These are phyloP conservation scores for Neosilurus hyrtlii DNA, from an alignment of 2,797 vertebrate genomes.

Conservation along the genomic window DNA sequence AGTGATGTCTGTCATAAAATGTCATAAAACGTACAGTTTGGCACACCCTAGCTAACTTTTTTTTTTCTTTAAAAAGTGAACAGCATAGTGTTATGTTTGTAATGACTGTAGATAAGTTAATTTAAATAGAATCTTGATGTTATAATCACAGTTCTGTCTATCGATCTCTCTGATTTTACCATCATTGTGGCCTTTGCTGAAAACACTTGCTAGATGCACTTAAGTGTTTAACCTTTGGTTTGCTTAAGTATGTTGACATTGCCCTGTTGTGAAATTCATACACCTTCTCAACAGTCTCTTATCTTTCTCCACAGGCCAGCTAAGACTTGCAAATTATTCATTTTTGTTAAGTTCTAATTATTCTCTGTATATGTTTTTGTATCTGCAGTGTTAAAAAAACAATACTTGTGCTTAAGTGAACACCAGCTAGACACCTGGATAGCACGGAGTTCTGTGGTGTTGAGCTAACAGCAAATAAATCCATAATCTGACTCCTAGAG, in stretches of 20 bases:
- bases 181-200: not conserved
- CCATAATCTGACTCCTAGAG: too few species aligned
- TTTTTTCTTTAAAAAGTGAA: not conserved
- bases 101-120: not conserved
- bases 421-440: not conserved
- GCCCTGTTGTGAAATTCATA: constrained; percentile 13
- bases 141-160: not conserved
- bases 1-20: not conserved
- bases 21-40: constrained; percentile 14
- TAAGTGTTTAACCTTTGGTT: constrained; percentile 7
- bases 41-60: not conserved
- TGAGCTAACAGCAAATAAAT: not conserved
- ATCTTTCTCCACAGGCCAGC: not conserved
- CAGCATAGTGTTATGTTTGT: not conserved
- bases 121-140: not conserved
- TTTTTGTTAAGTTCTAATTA: constrained; percentile 1
- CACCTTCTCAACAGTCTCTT: not conserved
- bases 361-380: not conserved
- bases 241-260: not conserved
- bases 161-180: not conserved
- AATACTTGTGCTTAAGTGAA: not conserved
- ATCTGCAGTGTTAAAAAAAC: constrained; percentile 14
- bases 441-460: not conserved
- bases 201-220: not conserved
- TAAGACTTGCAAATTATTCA: not conserved